These are phyloP conservation scores for Brachionus rubens DNA, from an alignment of 1,140 invertebrate genomes.

Conservation along the genomic window DNA sequence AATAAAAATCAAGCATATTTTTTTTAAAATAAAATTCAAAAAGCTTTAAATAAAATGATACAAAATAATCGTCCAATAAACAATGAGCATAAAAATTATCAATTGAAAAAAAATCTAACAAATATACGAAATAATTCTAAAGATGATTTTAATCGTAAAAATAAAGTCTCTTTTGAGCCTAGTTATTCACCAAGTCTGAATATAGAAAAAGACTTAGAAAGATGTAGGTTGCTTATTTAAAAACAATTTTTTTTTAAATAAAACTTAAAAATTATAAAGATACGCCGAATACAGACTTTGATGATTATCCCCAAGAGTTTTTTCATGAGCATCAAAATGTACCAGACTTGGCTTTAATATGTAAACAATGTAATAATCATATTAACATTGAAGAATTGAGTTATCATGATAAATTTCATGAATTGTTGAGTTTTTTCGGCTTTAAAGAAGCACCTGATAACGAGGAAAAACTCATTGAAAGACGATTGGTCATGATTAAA, in stretches of 20 bases:
- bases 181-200: conserved; percentile 13
- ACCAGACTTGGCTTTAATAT: conserved; percentile 10
- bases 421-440: conserved; percentile 9
- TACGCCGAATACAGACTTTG: conserved; percentile 27
- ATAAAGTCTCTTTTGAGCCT: conserved; percentile 11
- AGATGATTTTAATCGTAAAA: conserved; percentile 9
- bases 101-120: not conserved
- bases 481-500: not conserved
- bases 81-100: not conserved
- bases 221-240: not conserved
- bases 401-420: conserved; percentile 25
- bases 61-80: not conserved
- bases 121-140: not conserved
- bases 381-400: conserved; percentile 2
- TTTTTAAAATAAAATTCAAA: too few species aligned
- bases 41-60: too few species aligned
- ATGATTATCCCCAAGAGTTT: conserved; percentile 21
- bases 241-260: not conserved
- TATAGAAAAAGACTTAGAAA: conserved; percentile 28
- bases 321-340: not conserved
- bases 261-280: too few species aligned
- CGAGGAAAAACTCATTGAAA: not conserved
- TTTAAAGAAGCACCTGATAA: conserved; percentile 6
- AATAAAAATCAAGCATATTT: too few species aligned
- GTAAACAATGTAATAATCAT: conserved; percentile 12